Conservation (phyloP, 2,797 vertebrate species). For the Potorous gilbertii region DNA sequence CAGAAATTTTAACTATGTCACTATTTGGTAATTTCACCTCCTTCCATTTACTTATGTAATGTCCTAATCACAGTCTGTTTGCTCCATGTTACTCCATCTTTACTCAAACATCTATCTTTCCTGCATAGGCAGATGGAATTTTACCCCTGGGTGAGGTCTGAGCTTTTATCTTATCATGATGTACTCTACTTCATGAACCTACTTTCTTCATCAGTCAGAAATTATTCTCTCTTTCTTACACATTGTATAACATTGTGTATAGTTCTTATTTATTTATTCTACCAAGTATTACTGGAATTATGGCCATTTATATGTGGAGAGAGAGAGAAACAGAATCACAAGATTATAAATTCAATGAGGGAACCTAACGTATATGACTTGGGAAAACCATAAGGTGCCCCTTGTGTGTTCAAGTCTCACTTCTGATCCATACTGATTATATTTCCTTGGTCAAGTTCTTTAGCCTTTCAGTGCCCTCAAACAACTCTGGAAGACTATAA, state of each 20-base stretch:
- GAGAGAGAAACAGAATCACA: background rate
- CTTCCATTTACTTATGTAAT: background rate
- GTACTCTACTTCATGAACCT: background rate
- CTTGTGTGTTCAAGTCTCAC: background rate
- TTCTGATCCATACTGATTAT: background rate
- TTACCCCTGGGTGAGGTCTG: background rate
- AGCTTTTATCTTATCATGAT: background rate
- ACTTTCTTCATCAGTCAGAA: background rate
- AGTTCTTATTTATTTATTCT: background rate
- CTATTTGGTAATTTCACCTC: background rate
- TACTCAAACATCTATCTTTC: background rate
- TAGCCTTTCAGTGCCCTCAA: background rate
- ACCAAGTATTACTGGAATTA: background rate
- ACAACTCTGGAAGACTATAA: background rate
- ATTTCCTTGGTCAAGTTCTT: background rate
- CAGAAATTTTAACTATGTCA: background rate
- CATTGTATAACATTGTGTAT: background rate
- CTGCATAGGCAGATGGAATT: background rate
- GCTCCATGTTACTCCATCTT: background rate
- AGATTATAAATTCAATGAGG: background rate
- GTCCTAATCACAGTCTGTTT: background rate
- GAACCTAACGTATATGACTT: background rate
- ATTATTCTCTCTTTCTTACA: background rate
- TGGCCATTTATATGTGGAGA: background rate
- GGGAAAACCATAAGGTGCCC: background rate